Conservation (phyloP, 2,797 vertebrate genomes). For the Takifugu ocellatus region DNA sequence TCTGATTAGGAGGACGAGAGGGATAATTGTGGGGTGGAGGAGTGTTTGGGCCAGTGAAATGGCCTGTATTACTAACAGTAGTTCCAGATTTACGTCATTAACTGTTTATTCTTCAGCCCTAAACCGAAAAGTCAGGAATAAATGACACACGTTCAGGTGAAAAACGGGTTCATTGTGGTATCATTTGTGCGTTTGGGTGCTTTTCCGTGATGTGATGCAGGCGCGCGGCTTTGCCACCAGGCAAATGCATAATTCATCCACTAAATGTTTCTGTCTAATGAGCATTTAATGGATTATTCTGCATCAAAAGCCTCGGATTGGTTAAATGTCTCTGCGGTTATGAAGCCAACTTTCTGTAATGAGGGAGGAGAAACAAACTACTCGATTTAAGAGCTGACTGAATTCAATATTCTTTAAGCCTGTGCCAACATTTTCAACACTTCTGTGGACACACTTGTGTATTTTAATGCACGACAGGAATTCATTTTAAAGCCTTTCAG, state of each 20-base stretch:
- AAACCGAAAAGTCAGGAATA: constrained; percentile 13
- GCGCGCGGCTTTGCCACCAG: constrained; percentile 46
- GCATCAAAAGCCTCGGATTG: constrained; percentile 55
- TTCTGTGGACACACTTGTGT: too few relatives aligned
- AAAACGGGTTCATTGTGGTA: constrained; percentile 16
- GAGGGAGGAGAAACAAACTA: constrained; percentile 3
- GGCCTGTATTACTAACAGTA: background rate
- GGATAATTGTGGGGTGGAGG: background rate
- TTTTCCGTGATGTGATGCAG: constrained; percentile 27
- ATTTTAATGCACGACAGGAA: background rate
- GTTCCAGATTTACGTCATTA: background rate
- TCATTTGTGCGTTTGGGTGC: constrained; percentile 33
- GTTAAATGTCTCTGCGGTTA: constrained; percentile 39
- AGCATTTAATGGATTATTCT: constrained; percentile 69
- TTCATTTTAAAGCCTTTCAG: constrained; percentile 1
- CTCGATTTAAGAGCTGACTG: background rate
- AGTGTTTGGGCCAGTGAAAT: background rate
- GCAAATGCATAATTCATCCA: constrained; percentile 69
- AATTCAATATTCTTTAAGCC: background rate
- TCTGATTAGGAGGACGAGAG: constrained; percentile 23
- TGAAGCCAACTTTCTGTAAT: constrained; percentile 36
- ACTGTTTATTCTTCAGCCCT: background rate
- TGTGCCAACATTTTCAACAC: too few relatives aligned
- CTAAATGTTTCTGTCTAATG: constrained; percentile 62
- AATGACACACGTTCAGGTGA: background rate